Conservation (phyloP, 2,888 invertebrate genomes). For the Calameuta idolon region DNA sequence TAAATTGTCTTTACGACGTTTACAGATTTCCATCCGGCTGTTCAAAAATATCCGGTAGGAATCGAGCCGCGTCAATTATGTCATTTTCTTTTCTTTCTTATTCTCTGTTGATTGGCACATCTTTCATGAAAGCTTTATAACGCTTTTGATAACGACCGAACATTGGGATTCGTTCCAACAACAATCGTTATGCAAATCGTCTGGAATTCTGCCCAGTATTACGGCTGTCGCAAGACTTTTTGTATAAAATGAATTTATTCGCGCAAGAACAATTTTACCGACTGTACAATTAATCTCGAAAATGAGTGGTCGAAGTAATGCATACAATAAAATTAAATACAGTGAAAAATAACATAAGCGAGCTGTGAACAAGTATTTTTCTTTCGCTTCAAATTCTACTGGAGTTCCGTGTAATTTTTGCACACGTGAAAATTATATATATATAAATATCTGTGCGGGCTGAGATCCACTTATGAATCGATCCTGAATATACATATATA, state of each 20-base stretch:
- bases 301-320: neutral
- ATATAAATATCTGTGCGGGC: neutral
- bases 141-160: neutral
- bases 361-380: neutral
- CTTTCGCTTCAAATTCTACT: neutral
- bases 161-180: neutral
- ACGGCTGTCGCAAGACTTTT: neutral
- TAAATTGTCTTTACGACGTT: constrained; percentile 1
- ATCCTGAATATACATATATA: neutral
- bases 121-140: neutral
- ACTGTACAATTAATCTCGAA: neutral
- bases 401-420: neutral
- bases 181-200: neutral
- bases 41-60: neutral
- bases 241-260: neutral
- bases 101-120: neutral
- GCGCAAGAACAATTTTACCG: neutral
- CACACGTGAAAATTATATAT: neutral
- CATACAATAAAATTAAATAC: neutral
- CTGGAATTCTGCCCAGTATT: constrained; percentile 1
- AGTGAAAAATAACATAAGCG: neutral
- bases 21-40: neutral
- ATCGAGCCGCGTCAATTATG: neutral
- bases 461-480: neutral
- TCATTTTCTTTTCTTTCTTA: neutral